These are phyloP conservation scores for Panagrolaimus sp. DNA, from an alignment of 1,140 invertebrate genomes.

Conservation along the genomic window DNA sequence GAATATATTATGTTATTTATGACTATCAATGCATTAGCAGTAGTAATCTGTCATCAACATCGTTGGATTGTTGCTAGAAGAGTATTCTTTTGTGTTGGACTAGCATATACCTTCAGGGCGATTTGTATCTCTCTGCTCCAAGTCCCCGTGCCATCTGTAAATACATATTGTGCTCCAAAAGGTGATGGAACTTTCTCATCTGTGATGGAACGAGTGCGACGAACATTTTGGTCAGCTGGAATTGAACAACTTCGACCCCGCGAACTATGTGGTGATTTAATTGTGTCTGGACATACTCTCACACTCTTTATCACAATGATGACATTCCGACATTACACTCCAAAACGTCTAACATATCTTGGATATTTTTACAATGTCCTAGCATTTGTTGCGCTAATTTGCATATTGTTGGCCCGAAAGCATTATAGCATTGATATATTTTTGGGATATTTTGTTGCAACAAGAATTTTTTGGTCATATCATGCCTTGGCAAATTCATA, in stretches of 20 bases:
- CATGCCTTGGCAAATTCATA: slow-evolving; percentile 64
- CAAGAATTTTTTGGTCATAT: slow-evolving; percentile 79
- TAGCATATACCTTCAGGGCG: slow-evolving; percentile 27
- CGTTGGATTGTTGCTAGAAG: slow-evolving; percentile 30
- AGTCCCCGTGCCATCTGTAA: slow-evolving; percentile 28
- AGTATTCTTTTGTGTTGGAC: slow-evolving; percentile 21
- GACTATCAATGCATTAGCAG: slow-evolving; percentile 17
- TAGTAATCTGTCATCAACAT: slow-evolving; percentile 30
- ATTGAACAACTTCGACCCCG: slow-evolving; percentile 28
- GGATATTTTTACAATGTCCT: slow-evolving; percentile 65
- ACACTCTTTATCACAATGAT: slow-evolving; percentile 25
- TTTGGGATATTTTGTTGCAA: slow-evolving; percentile 79
- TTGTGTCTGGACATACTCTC: slow-evolving; percentile 32
- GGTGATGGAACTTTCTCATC: slow-evolving; percentile 18
- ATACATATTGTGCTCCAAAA: slow-evolving; percentile 32
- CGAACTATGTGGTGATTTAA: slow-evolving; percentile 32
- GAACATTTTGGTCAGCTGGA: slow-evolving; percentile 32
- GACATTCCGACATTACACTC: slow-evolving; percentile 25
- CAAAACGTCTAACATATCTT: slow-evolving; percentile 67
- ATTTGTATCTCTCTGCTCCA: slow-evolving; percentile 29
- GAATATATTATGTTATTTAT: slow-evolving; percentile 32
- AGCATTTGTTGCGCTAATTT: slow-evolving; percentile 67
- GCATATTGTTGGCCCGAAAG: slow-evolving; percentile 74
- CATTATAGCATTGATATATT: slow-evolving; percentile 84
- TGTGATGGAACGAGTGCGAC: slow-evolving; percentile 21